phyloP scores from a whole-genome alignment of 2,888 invertebrate species.

The Mactromeris polynyma region DNA sequence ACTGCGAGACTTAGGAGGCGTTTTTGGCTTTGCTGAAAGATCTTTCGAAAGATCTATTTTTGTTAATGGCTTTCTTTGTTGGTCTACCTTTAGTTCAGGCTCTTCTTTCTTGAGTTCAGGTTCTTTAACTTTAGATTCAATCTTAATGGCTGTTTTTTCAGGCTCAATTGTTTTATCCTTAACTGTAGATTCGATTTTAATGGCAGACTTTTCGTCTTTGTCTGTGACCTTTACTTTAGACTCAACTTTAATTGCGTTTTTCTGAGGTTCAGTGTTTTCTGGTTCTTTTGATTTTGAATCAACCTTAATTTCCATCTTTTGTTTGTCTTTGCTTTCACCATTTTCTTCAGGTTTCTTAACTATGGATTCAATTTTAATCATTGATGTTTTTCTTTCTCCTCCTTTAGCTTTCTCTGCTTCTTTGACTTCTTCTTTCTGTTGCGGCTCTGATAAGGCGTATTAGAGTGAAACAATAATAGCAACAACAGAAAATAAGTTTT shows the following conservation, averaged over 20 bases:
- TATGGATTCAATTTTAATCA: background rate
- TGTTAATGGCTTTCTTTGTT: conserved; percentile 12
- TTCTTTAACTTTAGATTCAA: background rate
- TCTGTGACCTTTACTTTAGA: background rate
- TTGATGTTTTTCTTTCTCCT: background rate
- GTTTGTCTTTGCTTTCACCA: background rate
- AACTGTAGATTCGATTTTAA: conserved; percentile 35
- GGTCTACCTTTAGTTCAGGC: conserved; percentile 44
- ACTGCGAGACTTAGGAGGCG: background rate
- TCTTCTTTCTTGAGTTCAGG: background rate
- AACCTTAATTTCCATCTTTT: background rate
- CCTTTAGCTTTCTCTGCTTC: background rate
- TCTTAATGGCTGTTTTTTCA: conserved; percentile 30
- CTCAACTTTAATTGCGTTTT: background rate
- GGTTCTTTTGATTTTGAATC: background rate
- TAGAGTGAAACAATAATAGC: background rate
- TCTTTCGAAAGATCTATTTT: conserved; percentile 21
- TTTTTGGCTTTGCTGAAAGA: conserved; percentile 29
- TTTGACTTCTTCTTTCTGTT: background rate
- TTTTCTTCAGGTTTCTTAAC: background rate
- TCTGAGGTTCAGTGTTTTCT: background rate
- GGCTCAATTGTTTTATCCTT: conserved; percentile 46
- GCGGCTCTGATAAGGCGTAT: background rate
- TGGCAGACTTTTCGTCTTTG: background rate
- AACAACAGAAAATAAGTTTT: background rate